Conservation (phyloP, 2,113 vertebrate species). For the Callipepla squamata region DNA sequence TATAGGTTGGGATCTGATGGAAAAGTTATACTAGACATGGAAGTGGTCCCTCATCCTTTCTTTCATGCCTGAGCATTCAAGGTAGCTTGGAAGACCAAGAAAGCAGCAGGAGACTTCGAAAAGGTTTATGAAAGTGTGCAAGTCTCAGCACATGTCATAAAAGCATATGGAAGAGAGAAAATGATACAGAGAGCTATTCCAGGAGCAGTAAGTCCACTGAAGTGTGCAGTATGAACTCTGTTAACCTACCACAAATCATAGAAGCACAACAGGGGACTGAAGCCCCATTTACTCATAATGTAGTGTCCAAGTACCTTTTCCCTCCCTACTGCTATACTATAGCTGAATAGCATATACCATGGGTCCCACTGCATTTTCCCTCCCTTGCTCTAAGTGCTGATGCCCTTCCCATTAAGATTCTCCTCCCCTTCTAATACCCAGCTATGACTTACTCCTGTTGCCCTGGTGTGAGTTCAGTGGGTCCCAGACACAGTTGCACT, state of each 20-base stretch:
- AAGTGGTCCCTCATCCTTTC: rapidly evolving
- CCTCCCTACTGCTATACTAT: rapidly evolving
- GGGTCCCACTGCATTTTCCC: neutral
- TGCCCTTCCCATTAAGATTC: neutral
- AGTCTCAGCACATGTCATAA: neutral
- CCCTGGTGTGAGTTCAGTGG: rapidly evolving
- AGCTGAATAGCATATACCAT: neutral
- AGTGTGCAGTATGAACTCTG: neutral
- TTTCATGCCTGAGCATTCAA: neutral
- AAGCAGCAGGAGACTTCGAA: neutral
- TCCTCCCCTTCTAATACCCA: neutral
- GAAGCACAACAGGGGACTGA: neutral
- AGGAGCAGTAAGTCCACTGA: neutral
- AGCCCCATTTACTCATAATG: rapidly evolving
- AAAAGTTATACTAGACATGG: neutral
- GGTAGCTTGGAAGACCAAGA: neutral
- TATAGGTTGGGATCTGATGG: rapidly evolving
- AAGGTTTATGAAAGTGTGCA: neutral
- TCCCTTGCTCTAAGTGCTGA: rapidly evolving
- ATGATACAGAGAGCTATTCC: neutral
- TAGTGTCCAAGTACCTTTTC: neutral
- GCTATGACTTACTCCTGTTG: neutral
- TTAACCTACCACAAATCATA: rapidly evolving
- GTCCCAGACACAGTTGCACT: neutral
- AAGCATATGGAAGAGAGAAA: neutral